Evolutionary conservation across 2,797 vertebrate species (phyloP), one percentile per base, ranked within the genome.

Genomic region (Leptodactylus fallax): DNA sequence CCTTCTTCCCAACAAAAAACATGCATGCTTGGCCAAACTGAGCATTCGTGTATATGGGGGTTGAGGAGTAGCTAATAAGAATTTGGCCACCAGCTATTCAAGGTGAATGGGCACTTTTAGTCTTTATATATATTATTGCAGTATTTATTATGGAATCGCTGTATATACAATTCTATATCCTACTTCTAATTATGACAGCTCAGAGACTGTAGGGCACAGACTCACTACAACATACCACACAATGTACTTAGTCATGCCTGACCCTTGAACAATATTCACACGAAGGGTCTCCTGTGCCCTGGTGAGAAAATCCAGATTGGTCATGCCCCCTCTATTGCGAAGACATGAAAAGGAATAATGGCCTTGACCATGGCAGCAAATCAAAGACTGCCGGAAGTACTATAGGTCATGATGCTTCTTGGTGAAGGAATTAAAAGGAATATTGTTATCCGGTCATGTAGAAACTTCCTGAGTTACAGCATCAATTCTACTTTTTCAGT

Each of bases 271-370:
- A 83, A 79, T 80, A 78, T 77, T 82, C 60, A 63, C 71, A 82
- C n/a, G 47, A 58, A 85, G 27, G 56, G 21, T 69, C 47, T 76
- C 49, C 69, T 53, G 72, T 83, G 60, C 60, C 87, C 60, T 89
- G 79, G 71, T 89, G 84, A 89, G 87, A 86, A 89, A 89, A 61
- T 55, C 25, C 69, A 69, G 84, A 60, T 53, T 55, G 49, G 23
- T 36, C 49, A 9, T 82, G 83, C 60, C 79, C 71, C 71, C 56
- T 82, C 23, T 81, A 55, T 82, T 89, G 36, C 82, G 27, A 45
- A 56, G 36, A 36, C 71, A 86, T 89, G 79, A 58, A 71, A 89
- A 85, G 69, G 27, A 69, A 85, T 76, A 63, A 72, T 49, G 65
- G 36, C 56, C 79, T 78, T 86, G 87, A 83, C 84, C 71, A 65